Conservation (phyloP, 2,113 vertebrate species). For the Aspiorhynchus laticeps region DNA sequence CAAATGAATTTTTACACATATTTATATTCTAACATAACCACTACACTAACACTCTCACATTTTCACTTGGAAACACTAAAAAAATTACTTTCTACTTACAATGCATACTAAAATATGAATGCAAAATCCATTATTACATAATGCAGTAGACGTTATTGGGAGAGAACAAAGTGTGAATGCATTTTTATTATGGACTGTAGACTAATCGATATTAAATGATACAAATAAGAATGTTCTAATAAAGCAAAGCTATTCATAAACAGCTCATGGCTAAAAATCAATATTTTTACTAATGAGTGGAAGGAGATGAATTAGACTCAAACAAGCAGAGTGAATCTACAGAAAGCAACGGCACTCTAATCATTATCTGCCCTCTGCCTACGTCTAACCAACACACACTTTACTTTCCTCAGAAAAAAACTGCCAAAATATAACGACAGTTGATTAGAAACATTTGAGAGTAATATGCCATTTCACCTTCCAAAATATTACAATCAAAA, state of each 20-base stretch:
- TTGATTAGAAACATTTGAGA: not conserved
- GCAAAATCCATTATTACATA: not conserved
- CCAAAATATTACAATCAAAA: constrained; percentile 7
- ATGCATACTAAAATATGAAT: not conserved
- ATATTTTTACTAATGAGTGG: constrained; percentile 12
- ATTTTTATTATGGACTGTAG: not conserved
- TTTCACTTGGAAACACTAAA: not conserved
- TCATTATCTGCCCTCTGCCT: constrained; percentile 13
- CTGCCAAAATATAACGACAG: not conserved
- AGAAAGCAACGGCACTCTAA: constrained; percentile 11
- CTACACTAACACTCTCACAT: not conserved
- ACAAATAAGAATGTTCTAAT: not conserved
- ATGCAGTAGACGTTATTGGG: not conserved
- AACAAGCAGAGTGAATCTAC: not conserved
- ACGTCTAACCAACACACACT: not conserved
- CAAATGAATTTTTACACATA: no score
- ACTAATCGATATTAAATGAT: not conserved
- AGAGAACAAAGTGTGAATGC: not conserved
- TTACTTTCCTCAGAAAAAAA: not conserved
- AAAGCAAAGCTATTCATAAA: constrained; percentile 38
- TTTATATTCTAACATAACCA: no score
- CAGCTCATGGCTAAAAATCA: constrained; percentile 16
- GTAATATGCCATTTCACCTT: constrained; percentile 14
- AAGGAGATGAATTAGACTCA: constrained; percentile 23
- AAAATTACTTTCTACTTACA: not conserved